These are phyloP conservation scores for Amblyornis subalaris DNA, from an alignment of 2,113 vertebrate species.

Conservation along the genomic window DNA sequence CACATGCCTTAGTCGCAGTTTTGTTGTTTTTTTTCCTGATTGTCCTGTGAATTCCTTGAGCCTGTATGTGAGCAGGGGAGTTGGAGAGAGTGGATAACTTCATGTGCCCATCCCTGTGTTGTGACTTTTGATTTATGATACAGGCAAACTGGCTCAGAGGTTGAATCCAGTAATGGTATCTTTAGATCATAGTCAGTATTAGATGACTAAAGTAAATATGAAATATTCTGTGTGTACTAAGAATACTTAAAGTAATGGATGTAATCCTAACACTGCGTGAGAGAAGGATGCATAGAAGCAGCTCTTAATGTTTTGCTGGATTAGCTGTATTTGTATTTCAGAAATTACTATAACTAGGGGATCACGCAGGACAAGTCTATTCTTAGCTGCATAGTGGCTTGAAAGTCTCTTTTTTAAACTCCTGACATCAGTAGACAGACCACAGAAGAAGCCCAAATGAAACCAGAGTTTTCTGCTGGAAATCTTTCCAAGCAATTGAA, in stretches of 20 bases:
- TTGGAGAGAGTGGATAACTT: background rate
- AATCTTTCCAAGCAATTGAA: background rate
- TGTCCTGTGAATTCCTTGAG: background rate
- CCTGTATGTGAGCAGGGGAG: background rate
- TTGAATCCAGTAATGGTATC: background rate
- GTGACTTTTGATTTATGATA: background rate
- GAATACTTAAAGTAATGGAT: background rate
- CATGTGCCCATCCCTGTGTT: background rate
- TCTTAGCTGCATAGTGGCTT: background rate
- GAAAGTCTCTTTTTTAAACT: background rate
- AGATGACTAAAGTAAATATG: background rate
- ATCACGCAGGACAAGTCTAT: background rate
- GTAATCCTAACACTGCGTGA: background rate
- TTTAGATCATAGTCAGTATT: background rate
- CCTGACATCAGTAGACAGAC: background rate
- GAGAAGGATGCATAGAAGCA: background rate
- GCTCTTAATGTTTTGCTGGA: background rate
- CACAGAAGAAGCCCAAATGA: background rate
- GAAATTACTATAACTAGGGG: background rate
- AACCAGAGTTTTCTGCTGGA: background rate
- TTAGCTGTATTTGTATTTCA: background rate
- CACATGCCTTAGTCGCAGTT: accelerated
- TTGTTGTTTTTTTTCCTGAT: background rate
- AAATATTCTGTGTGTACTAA: background rate
- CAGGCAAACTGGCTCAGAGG: background rate